Percentiles rank a stretch among this genome's conserved stretches.
phyloP scores from a whole-genome alignment of 2,113 vertebrate genomes.

The Danionella cerebrum region DNA sequence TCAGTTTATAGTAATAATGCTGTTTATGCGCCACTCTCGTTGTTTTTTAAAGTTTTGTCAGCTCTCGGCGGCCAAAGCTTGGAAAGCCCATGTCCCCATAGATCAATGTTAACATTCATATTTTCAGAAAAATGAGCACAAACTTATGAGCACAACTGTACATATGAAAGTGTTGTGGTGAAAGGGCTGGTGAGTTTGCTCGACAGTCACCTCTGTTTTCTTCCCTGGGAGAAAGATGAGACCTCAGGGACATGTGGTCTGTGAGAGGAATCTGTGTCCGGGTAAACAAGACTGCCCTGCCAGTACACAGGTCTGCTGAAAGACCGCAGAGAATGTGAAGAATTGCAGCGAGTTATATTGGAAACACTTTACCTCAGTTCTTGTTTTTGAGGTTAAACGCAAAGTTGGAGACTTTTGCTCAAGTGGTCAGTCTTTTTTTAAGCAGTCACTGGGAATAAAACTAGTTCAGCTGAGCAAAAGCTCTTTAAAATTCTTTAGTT shows the following conservation, averaged over 20 bases:
- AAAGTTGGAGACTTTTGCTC: neutral
- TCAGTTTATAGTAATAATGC: too few species aligned
- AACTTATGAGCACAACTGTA: too few species aligned
- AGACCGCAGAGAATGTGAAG: neutral
- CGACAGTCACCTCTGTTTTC: slow-evolving; percentile 26
- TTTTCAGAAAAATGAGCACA: too few species aligned
- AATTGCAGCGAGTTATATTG: neutral
- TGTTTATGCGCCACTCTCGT: too few species aligned
- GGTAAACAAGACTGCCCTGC: slow-evolving; percentile 12
- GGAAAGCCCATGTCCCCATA: too few species aligned
- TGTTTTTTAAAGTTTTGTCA: too few species aligned
- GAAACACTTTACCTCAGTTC: neutral
- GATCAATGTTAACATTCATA: too few species aligned
- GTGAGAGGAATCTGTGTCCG: slow-evolving; percentile 22
- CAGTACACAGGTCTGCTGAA: neutral
- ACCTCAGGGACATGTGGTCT: slow-evolving; percentile 35
- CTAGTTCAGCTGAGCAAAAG: neutral
- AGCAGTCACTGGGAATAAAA: neutral
- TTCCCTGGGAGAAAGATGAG: slow-evolving; percentile 15
- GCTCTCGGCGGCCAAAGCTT: too few species aligned
- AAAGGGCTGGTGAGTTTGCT: neutral
- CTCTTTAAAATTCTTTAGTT: neutral
- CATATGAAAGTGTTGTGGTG: too few species aligned
- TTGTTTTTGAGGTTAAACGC: neutral
- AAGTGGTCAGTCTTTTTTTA: neutral